Evolutionary conservation across 1,140 invertebrate genomes (phyloP).

Genomic region (Alviniconcha marisindica): DNA sequence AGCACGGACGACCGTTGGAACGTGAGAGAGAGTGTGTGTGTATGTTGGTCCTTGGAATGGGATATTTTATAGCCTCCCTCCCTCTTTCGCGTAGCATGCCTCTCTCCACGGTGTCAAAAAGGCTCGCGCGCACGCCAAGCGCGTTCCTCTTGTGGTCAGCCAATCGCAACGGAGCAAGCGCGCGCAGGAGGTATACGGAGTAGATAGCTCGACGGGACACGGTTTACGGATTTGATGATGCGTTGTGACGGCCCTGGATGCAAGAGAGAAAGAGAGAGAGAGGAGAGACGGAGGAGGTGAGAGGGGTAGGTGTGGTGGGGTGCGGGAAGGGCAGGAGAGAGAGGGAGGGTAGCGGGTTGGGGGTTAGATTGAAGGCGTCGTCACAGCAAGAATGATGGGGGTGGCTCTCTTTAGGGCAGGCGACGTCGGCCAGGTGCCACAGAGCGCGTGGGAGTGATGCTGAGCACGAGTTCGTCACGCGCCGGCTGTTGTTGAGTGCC

Average conservation of each 20-base stretch:
- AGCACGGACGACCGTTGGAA: not conserved
- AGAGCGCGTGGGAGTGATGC: constrained; percentile 15
- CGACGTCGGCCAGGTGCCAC: constrained; percentile 12
- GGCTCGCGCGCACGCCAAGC: constrained; percentile 9
- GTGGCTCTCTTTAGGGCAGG: not conserved
- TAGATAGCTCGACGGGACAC: not conserved
- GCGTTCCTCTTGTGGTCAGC: constrained; percentile 24
- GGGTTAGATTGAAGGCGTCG: not conserved
- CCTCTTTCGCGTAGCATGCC: not conserved
- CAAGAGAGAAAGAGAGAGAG: no score
- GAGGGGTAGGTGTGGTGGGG: no score
- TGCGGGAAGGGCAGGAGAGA: no score
- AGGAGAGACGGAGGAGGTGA: no score
- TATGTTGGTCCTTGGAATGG: not conserved
- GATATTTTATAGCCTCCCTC: not conserved
- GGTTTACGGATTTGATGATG: not conserved
- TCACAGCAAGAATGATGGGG: not conserved
- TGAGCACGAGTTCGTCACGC: not conserved
- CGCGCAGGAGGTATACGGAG: not conserved
- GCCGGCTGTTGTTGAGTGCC: no score
- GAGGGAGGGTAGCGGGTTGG: not conserved
- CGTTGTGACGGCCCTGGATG: constrained; percentile 6
- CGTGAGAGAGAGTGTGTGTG: not conserved
- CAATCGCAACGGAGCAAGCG: not conserved
- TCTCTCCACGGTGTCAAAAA: not conserved